Percentiles rank a stretch among this genome's conserved stretches.
Evolutionary conservation across 2,888 invertebrate species (phyloP).

Genomic region (Mesoligia furuncula): DNA sequence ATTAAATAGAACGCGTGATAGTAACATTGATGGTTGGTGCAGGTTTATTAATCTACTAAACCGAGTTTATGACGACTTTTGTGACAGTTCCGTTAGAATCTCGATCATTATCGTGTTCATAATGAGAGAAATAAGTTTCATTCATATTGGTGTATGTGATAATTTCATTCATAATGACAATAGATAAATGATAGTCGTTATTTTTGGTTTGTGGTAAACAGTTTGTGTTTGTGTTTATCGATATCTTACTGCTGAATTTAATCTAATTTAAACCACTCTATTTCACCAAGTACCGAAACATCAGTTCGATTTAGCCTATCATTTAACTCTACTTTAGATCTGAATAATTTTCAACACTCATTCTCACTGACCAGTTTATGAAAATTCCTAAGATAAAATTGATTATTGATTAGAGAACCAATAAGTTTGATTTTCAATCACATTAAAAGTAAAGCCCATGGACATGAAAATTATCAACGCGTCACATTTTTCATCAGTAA

Average conservation of each 20-base stretch:
- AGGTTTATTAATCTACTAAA: conserved; percentile 59
- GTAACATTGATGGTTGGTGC: conserved; percentile 57
- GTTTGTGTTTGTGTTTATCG: conserved; percentile 33
- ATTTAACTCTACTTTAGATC: neutral
- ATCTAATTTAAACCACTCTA: neutral
- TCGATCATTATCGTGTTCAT: conserved; percentile 5
- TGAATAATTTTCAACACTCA: neutral
- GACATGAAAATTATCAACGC: neutral
- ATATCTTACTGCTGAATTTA: conserved; percentile 40
- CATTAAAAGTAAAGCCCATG: neutral
- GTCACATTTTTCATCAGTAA: too few relatives aligned
- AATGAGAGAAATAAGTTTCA: conserved; percentile 5
- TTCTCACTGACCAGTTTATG: neutral
- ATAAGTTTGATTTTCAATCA: neutral
- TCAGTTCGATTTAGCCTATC: neutral
- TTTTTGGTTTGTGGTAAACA: conserved; percentile 16
- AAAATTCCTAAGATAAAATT: neutral
- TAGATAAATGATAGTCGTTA: neutral
- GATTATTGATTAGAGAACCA: neutral
- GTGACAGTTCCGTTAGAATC: conserved; percentile 28
- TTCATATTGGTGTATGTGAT: conserved; percentile 7
- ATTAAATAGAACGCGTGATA: conserved; percentile 43
- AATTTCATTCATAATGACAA: conserved; percentile 11
- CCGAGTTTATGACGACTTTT: conserved; percentile 8
- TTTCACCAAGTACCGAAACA: neutral